Evolutionary conservation across 2,888 invertebrate genomes (phyloP).

Genomic region (Nephrotoma guestfalica): DNA sequence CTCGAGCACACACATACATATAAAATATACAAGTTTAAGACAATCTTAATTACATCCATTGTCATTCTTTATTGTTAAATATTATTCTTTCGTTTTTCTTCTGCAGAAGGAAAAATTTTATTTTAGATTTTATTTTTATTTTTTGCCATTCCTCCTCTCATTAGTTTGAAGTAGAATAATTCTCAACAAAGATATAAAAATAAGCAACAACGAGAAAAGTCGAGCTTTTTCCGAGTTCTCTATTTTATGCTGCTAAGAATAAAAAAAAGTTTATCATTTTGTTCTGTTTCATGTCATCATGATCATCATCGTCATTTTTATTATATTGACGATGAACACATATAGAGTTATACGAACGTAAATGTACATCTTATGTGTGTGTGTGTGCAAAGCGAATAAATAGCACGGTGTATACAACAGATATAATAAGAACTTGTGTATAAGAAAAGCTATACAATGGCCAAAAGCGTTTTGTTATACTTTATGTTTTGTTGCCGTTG

Average conservation of each 20-base stretch:
- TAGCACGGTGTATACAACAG: not conserved
- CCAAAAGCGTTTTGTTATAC: not conserved
- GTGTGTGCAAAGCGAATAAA: not conserved
- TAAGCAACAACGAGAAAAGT: not conserved
- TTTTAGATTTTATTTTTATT: not conserved
- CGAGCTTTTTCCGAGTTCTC: not conserved
- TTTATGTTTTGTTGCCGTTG: not conserved
- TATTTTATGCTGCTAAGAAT: not conserved
- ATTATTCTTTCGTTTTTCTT: not conserved
- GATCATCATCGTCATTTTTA: not conserved
- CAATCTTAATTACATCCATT: not conserved
- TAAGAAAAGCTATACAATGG: not conserved
- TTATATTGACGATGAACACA: not conserved
- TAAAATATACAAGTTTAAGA: not conserved
- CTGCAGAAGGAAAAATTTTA: not conserved
- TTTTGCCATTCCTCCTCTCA: not conserved
- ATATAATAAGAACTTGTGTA: not conserved
- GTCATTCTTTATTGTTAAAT: not conserved
- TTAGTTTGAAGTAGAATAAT: not conserved
- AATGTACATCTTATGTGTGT: not conserved
- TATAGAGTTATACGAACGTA: not conserved
- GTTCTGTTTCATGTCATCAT: not conserved
- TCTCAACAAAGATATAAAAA: not conserved
- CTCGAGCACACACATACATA: not conserved
- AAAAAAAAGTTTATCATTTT: not conserved